A percentile compares a stretch with the other conserved stretches of the same genome.
Evolutionary conservation across 2,797 vertebrate species (phyloP).

Genomic region (Rhabdophis nuchalis): DNA sequence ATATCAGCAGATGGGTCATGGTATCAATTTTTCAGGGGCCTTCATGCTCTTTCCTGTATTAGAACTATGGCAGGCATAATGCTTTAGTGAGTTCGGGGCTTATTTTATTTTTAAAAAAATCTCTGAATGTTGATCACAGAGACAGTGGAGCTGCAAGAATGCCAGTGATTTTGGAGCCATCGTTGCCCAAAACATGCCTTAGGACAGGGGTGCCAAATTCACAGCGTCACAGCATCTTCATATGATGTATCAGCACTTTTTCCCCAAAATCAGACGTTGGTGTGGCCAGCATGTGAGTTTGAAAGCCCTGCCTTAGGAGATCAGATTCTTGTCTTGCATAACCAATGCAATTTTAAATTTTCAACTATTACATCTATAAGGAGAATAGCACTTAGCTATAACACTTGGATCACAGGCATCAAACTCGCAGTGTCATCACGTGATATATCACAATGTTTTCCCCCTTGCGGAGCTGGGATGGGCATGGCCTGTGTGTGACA

Average conservation of each 20-base stretch:
- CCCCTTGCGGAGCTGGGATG: no score
- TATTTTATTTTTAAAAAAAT: background rate
- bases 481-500: no score
- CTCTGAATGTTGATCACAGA: background rate
- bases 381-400: background rate
- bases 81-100: background rate
- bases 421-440: no score
- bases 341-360: background rate
- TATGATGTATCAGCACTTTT: no score
- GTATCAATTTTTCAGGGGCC: background rate
- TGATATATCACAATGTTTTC: no score
- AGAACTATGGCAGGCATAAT: background rate
- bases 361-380: background rate
- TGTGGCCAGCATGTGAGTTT: no score
- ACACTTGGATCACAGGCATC: no score
- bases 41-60: background rate
- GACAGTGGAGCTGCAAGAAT: background rate
- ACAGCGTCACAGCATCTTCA: rapidly evolving
- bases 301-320: background rate
- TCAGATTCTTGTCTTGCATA: background rate
- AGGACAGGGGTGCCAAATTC: no score
- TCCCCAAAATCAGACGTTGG: no score
- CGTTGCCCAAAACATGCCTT: background rate
- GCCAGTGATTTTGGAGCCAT: background rate
- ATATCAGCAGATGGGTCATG: background rate